Evolutionary conservation across 2,888 invertebrate species (phyloP).

Genomic region (Pristionchus entomophagus): DNA sequence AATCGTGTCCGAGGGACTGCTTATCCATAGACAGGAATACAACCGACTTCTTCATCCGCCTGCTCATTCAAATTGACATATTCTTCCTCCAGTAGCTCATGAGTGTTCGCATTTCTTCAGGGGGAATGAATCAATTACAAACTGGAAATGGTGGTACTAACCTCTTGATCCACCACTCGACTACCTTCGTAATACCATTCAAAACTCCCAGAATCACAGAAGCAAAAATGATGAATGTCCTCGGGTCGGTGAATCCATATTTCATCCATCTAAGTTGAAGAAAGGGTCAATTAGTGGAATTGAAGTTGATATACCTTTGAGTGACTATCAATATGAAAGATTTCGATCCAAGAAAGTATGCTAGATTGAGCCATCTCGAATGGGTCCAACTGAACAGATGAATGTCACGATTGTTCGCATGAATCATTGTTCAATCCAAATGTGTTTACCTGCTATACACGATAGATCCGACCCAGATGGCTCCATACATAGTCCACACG

Average conservation of each 20-base stretch:
- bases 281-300: not conserved
- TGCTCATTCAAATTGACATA: slow-evolving; percentile 41
- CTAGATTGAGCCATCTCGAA: slow-evolving; percentile 50
- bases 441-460: slow-evolving; percentile 51
- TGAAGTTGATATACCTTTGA: slow-evolving; percentile 44
- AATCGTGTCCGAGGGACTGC: not conserved
- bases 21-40: not conserved
- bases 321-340: slow-evolving; percentile 57
- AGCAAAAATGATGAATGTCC: slow-evolving; percentile 52
- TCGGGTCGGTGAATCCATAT: slow-evolving; percentile 58
- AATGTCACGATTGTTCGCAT: not conserved
- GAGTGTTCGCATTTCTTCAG: not conserved
- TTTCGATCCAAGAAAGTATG: slow-evolving; percentile 58
- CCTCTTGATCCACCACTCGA: slow-evolving; percentile 58
- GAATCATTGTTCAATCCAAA: slow-evolving; percentile 20
- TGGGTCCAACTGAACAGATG: slow-evolving; percentile 59
- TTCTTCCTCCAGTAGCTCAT: slow-evolving; percentile 16
- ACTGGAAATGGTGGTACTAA: not conserved
- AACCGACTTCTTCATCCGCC: slow-evolving; percentile 54
- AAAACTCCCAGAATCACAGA: slow-evolving; percentile 42
- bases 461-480: slow-evolving; percentile 55
- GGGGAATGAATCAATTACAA: not conserved
- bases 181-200: slow-evolving; percentile 51
- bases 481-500: slow-evolving; percentile 55
- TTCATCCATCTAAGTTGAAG: slow-evolving; percentile 51